Base-by-base conservation (phyloP, 2,113 vertebrate species). In the Gorsachius goisagi region DNA sequence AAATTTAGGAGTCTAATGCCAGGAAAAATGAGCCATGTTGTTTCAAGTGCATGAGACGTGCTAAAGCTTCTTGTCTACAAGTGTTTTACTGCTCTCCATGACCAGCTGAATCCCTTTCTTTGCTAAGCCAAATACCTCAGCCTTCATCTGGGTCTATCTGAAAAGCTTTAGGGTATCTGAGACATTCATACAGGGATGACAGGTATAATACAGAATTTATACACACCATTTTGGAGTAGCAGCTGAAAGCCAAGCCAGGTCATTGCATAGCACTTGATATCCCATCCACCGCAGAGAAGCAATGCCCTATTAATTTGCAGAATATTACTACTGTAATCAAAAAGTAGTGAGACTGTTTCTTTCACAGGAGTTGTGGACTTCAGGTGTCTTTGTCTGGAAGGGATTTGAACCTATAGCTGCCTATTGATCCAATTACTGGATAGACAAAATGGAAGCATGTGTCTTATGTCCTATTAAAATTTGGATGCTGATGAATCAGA, bases 41-140 rank as follows among this genome's bases (percentile, higher is more conserved):
- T 81, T 64, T 87, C 60, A 84, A 71, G 23, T 3, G 2, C 33
- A 15, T 39, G 52, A 86, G 41, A 83, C 21, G 59, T 30, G 12
- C 22, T 79, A 87, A 89, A 91, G 39, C 89, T 85, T 27, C 32
- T 82, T 91, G 77, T 89, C 84, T 89, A 47, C 44, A 41, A 68
- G 58, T 95, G 71, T 91, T 95, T 97, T 97, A 95, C 84, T 68
- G 84, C 73, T 64, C 37, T 56, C 64, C 17, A 5, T 68, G 84
- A 60, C 53, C 41, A 50, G 32, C 45, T 66, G 49, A 89, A 89
- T 93, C 74, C 56, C 49, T 88, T 76, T 10, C 15, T 78, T 79
- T 64, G 23, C 53, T 55, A 49, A 92, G 27, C 33, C 49, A 79
- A 78, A 85, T 72, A 37, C 30, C 60, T 91, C 69, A 87, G 39